Evolutionary conservation across 2,113 vertebrate species (phyloP).

Genomic region (Centropus bengalensis): DNA sequence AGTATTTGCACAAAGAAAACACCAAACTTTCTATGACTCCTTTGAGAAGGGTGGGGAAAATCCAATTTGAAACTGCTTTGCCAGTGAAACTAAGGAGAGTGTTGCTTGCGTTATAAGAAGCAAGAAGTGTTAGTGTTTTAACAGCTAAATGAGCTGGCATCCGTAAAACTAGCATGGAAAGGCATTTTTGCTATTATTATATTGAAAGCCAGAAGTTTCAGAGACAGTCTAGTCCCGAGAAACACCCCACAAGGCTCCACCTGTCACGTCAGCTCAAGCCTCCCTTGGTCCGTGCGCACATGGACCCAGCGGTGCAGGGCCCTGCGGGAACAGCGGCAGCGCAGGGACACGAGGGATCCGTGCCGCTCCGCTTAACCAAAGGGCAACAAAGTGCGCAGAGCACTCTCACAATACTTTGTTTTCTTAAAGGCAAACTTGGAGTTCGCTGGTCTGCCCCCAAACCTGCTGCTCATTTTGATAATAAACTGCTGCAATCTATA

Average conservation of each 20-base stretch:
- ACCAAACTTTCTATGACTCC: background rate
- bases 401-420: background rate
- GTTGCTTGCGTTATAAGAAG: background rate
- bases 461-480: background rate
- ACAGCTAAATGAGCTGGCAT: background rate
- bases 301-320: accelerated
- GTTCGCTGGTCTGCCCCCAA: background rate
- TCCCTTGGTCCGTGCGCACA: background rate
- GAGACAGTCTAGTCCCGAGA: background rate
- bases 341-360: too few relatives aligned
- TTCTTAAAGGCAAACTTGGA: background rate
- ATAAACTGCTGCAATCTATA: background rate
- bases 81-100: too few relatives aligned
- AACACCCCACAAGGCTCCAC: too few relatives aligned
- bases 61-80: background rate
- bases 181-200: background rate
- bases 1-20: background rate
- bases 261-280: background rate
- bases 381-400: background rate
- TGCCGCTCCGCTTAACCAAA: too few relatives aligned
- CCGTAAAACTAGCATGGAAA: too few relatives aligned
- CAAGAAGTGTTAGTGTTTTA: background rate
- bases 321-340: too few relatives aligned
- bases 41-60: background rate
- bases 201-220: background rate